These are phyloP conservation scores for Drosophila lacicola DNA, from an alignment of 2,888 invertebrate species.

Conservation along the genomic window DNA sequence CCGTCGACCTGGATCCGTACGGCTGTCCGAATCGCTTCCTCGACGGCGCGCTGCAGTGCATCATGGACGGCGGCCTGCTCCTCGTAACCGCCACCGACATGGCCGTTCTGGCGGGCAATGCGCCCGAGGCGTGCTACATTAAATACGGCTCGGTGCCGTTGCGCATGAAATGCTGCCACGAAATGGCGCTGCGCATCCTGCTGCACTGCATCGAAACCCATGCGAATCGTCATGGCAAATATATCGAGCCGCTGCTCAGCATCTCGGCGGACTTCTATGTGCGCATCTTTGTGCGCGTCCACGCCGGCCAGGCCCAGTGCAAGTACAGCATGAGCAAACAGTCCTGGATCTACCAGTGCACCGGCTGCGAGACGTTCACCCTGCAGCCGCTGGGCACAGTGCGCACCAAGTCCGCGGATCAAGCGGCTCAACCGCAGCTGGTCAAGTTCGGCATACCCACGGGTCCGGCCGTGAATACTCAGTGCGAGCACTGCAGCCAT, in stretches of 20 bases:
- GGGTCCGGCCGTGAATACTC: constrained; percentile 88
- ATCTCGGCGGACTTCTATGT: constrained; percentile 98
- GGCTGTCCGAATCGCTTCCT: constrained; percentile 97
- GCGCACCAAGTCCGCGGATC: constrained; percentile 86
- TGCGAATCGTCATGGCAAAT: constrained; percentile 96
- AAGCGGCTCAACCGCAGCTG: constrained; percentile 87
- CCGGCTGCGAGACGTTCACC: constrained; percentile 93
- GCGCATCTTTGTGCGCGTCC: constrained; percentile 95
- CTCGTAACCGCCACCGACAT: constrained; percentile 99
- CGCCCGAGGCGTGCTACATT: constrained; percentile 96
- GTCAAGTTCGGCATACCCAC: constrained; percentile 89
- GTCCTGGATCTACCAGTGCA: constrained; percentile 95
- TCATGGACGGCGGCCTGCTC: constrained; percentile 93
- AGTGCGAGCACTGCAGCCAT: constrained; percentile 91
- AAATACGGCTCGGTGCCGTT: constrained; percentile 97
- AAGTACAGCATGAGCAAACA: constrained; percentile 95
- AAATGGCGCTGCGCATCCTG: constrained; percentile 97
- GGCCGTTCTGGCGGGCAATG: constrained; percentile 97
- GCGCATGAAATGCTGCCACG: constrained; percentile 95
- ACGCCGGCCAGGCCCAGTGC: constrained; percentile 92
- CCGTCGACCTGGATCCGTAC: constrained; percentile 98
- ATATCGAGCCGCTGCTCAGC: constrained; percentile 95
- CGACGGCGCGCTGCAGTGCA: constrained; percentile 93
- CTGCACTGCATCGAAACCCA: constrained; percentile 95
- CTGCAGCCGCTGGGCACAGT: constrained; percentile 91